Conservation (phyloP, 2,888 invertebrate genomes). For the Eupithecia subfuscata region DNA sequence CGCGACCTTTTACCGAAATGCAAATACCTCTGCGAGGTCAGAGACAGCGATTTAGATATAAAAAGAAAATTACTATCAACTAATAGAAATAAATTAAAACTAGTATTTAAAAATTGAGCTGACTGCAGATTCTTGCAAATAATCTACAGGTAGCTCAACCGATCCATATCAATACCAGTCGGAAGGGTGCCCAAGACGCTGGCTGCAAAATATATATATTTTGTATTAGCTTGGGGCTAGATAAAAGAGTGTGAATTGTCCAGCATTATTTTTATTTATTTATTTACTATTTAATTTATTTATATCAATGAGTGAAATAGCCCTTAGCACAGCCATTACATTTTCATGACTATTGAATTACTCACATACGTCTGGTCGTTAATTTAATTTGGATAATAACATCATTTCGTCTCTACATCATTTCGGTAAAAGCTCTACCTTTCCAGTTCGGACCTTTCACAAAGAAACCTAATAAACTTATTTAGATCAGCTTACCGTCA, state of each 20-base stretch:
- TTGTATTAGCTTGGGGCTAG: too few relatives aligned
- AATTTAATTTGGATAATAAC: constrained; percentile 1
- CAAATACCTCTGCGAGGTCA: neutral
- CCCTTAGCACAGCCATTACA: neutral
- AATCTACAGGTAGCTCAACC: too few relatives aligned
- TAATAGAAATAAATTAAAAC: too few relatives aligned
- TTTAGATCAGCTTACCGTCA: constrained; percentile 7
- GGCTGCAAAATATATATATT: too few relatives aligned
- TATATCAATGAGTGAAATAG: neutral
- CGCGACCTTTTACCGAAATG: neutral
- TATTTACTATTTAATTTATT: too few relatives aligned
- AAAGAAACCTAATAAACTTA: constrained; percentile 18
- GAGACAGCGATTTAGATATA: neutral
- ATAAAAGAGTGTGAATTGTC: too few relatives aligned
- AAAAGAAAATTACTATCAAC: too few relatives aligned
- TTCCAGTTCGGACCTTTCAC: constrained; percentile 1
- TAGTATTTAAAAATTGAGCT: too few relatives aligned
- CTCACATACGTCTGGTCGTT: neutral
- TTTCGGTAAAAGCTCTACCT: constrained; percentile 2
- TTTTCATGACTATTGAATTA: constrained; percentile 1
- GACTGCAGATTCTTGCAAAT: too few relatives aligned
- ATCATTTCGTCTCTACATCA: neutral
- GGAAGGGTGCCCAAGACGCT: too few relatives aligned
- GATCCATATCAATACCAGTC: too few relatives aligned
- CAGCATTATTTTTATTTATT: too few relatives aligned